These are phyloP conservation scores for Drosophila nebulosa DNA, from an alignment of 1,140 invertebrate genomes.

Conservation along the genomic window DNA sequence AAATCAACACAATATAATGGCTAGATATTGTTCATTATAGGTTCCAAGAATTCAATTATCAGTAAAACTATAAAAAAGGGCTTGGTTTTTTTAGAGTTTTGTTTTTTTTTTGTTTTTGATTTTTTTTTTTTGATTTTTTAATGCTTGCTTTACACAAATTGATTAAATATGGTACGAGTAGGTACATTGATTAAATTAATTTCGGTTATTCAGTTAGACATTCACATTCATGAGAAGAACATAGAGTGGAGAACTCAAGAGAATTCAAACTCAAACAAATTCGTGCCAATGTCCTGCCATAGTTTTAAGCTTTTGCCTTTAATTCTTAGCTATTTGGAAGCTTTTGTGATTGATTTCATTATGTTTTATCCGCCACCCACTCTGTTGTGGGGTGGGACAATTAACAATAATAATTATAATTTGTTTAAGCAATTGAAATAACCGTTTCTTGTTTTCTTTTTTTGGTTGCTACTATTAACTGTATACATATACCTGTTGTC, in stretches of 20 bases:
- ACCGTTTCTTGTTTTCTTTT: not conserved
- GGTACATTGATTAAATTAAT: conserved; percentile 35
- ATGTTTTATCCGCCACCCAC: not conserved
- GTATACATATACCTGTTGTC: conserved; percentile 22
- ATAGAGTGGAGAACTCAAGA: not conserved
- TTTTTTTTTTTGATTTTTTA: conserved; percentile 56
- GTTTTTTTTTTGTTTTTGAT: conserved; percentile 39
- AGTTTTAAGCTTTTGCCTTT: conserved; percentile 5
- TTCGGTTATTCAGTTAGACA: conserved; percentile 17
- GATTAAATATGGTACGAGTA: conserved; percentile 49
- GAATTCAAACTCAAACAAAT: conserved; percentile 25
- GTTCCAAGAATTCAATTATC: not conserved
- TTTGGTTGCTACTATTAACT: not conserved
- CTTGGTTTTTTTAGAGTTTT: conserved; percentile 24
- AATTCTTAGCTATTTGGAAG: conserved; percentile 30
- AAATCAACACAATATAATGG: not conserved
- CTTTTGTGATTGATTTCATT: conserved; percentile 35
- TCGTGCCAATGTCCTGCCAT: conserved; percentile 20
- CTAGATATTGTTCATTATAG: not conserved
- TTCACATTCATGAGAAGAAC: not conserved
- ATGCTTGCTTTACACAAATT: conserved; percentile 58
- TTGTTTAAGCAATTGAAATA: conserved; percentile 11
- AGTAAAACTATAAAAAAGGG: conserved; percentile 28
- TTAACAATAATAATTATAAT: conserved; percentile 20
- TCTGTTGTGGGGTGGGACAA: conserved; percentile 9